Evolutionary conservation across 2,113 vertebrate species (phyloP).

Genomic region (Equus przewalskii): DNA sequence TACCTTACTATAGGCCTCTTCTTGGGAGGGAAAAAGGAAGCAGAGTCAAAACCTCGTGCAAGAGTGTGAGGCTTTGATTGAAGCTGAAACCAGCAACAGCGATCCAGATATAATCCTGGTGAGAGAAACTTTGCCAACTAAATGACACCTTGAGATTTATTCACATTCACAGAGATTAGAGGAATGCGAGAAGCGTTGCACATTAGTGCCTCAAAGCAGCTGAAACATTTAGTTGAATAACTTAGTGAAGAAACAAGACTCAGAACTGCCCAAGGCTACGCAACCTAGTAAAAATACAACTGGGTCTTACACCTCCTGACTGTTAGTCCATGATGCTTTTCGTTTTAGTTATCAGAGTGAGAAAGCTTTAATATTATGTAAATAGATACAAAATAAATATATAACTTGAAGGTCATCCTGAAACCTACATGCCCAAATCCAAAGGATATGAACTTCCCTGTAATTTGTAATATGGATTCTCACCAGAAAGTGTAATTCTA

Average conservation of each 20-base stretch:
- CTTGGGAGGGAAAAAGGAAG: slow-evolving; percentile 41
- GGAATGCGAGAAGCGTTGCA: background rate
- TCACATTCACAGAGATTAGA: background rate
- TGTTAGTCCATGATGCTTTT: background rate
- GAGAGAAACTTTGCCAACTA: slow-evolving; percentile 33
- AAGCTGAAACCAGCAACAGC: background rate
- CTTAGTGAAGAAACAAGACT: background rate
- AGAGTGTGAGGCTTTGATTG: background rate
- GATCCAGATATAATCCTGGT: slow-evolving; percentile 52
- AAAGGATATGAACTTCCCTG: background rate
- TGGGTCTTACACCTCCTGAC: background rate
- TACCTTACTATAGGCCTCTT: slow-evolving; percentile 43
- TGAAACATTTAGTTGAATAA: background rate
- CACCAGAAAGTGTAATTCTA: background rate
- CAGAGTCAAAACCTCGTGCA: background rate
- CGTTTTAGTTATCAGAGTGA: background rate
- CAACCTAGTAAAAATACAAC: background rate
- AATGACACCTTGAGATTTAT: slow-evolving; percentile 20
- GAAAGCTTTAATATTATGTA: background rate
- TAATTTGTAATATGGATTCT: background rate
- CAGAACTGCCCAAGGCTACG: background rate
- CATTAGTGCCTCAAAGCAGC: background rate
- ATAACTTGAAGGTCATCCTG: background rate
- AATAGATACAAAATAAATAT: background rate
- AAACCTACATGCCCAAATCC: background rate